Conservation (phyloP, 2,888 invertebrate species). For the Argyresthia albistria region DNA sequence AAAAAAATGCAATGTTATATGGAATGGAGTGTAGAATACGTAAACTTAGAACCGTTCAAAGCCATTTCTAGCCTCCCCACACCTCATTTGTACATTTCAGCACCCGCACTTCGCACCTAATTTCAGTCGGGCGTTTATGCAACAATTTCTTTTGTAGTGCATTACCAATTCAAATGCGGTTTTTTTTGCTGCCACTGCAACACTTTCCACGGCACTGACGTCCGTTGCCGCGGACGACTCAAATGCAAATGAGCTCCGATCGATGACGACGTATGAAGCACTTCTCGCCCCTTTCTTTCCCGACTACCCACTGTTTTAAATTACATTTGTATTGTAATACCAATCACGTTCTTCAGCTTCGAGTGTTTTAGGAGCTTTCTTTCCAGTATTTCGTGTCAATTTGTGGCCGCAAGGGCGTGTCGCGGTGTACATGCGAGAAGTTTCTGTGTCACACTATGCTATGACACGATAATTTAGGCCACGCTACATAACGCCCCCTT, state of each 20-base stretch:
- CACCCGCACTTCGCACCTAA: conserved; percentile 46
- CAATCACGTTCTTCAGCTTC: background rate
- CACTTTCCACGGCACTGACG: conserved; percentile 65
- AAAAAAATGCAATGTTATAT: no score
- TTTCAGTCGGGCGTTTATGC: conserved; percentile 51
- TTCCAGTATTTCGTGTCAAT: background rate
- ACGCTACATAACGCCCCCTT: conserved; percentile 38
- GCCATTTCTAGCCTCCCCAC: conserved; percentile 1
- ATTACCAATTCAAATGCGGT: conserved; percentile 66
- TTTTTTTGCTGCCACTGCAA: conserved; percentile 52
- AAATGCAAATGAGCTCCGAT: conserved; percentile 69
- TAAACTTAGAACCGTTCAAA: conserved; percentile 1
- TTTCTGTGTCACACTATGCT: conserved; percentile 50
- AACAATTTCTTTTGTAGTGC: conserved; percentile 57
- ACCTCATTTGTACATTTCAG: conserved; percentile 34
- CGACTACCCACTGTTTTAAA: conserved; percentile 63
- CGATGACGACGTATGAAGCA: conserved; percentile 59
- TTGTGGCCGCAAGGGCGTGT: background rate
- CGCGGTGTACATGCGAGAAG: conserved; percentile 1
- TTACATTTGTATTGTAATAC: conserved; percentile 34
- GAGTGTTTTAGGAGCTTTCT: background rate
- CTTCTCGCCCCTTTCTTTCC: conserved; percentile 66
- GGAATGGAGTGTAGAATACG: background rate
- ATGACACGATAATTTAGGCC: conserved; percentile 69
- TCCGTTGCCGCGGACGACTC: conserved; percentile 51